A percentile compares a stretch with the other conserved stretches of the same genome.
Conservation (phyloP, 2,888 invertebrate genomes). For the Drosophila fungiperda region DNA sequence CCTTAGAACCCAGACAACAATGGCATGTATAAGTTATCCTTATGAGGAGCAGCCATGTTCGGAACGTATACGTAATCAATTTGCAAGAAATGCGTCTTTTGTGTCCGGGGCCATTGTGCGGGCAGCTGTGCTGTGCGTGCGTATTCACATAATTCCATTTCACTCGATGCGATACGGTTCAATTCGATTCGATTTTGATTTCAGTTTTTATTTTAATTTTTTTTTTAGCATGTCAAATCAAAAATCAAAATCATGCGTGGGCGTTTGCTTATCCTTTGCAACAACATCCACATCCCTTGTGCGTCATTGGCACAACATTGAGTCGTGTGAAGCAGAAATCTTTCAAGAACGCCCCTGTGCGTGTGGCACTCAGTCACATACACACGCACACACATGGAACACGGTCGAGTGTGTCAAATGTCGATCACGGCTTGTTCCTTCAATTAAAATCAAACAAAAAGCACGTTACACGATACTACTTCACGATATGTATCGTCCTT, state of each 20-base stretch:
- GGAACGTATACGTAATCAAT: slow-evolving; percentile 19
- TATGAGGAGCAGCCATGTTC: slow-evolving; percentile 7
- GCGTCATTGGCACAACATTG: slow-evolving; percentile 38
- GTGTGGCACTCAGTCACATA: slow-evolving; percentile 2
- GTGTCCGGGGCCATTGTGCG: slow-evolving; percentile 17
- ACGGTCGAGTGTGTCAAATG: slow-evolving; percentile 39
- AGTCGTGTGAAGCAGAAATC: slow-evolving; percentile 15
- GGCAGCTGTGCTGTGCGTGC: slow-evolving; percentile 15
- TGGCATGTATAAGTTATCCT: slow-evolving; percentile 28
- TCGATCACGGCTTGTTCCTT: slow-evolving; percentile 42
- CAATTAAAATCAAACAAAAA: slow-evolving; percentile 74
- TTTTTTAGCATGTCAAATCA: slow-evolving; percentile 53
- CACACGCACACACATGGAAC: slow-evolving; percentile 2
- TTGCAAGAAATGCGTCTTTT: slow-evolving; percentile 21
- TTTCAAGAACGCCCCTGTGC: slow-evolving; percentile 12
- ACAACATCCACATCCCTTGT: slow-evolving; percentile 43
- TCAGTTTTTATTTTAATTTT: slow-evolving; percentile 25
- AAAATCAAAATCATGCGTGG: slow-evolving; percentile 43
- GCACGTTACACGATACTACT: slow-evolving; percentile 21
- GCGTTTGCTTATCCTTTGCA: slow-evolving; percentile 33
- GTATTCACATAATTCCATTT: slow-evolving; percentile 46
- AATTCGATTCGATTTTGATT: slow-evolving; percentile 44
- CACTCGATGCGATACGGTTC: slow-evolving; percentile 18
- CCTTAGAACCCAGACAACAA: slow-evolving; percentile 38
- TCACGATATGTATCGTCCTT: slow-evolving; percentile 44